These are phyloP conservation scores for Leucopsar rothschildi DNA, from an alignment of 2,113 vertebrate genomes.

Conservation along the genomic window DNA sequence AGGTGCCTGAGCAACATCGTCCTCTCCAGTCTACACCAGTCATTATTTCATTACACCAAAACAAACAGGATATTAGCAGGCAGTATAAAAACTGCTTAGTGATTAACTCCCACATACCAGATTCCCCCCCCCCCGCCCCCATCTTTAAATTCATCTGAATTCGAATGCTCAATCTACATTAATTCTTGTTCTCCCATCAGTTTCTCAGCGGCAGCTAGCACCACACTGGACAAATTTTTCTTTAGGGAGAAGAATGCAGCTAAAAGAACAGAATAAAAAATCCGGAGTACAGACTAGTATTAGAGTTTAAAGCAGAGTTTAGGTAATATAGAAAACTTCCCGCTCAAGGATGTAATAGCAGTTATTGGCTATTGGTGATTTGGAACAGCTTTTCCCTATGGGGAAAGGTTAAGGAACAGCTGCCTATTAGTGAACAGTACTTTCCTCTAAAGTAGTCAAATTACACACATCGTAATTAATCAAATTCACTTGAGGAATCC, in stretches of 20 bases:
- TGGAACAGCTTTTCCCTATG: background rate
- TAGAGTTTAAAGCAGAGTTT: background rate
- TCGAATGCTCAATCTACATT: background rate
- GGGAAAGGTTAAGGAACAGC: background rate
- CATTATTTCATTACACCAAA: constrained; percentile 4
- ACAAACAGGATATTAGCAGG: background rate
- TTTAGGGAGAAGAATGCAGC: background rate
- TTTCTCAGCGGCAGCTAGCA: background rate
- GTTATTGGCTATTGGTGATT: background rate
- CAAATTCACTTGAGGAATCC: background rate
- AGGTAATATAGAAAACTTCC: background rate
- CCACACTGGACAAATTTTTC: background rate
- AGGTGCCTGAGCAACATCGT: background rate
- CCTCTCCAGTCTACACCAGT: background rate
- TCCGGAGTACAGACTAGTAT: background rate
- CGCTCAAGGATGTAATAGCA: background rate
- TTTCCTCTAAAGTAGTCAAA: background rate
- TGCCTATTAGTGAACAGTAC: background rate
- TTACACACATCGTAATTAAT: background rate
- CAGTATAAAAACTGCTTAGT: background rate
- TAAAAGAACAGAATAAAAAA: background rate
- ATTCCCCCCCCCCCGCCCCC: background rate
- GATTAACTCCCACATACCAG: background rate
- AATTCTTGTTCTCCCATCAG: background rate
- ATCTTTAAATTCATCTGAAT: background rate